Percentiles rank a stretch among this genome's conserved stretches.
phyloP scores from a whole-genome alignment of 30 jellyfish, hydroid and myxozoan species.

The Pelagia noctiluca region DNA sequence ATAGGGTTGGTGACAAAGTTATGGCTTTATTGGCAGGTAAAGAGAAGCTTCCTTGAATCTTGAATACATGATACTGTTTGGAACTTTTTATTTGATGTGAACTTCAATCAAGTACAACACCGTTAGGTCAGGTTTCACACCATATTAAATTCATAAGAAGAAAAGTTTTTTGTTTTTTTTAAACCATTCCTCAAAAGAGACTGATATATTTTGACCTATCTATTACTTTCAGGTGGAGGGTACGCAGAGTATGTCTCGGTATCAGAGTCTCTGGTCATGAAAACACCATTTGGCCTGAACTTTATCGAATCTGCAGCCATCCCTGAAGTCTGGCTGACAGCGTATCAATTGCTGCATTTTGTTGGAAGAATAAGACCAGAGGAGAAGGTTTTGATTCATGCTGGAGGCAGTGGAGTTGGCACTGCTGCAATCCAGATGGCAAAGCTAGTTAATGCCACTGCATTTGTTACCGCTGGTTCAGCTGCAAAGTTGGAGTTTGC shows the following conservation, averaged over 20 bases:
- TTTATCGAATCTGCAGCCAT: constrained; percentile 84
- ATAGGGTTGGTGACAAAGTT: constrained; percentile 88
- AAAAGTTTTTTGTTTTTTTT: too few relatives aligned
- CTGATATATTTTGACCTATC: too few relatives aligned
- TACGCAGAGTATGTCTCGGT: constrained; percentile 96
- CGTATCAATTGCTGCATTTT: constrained; percentile 85
- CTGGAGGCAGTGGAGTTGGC: constrained; percentile 99
- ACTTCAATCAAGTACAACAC: too few relatives aligned
- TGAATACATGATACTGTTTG: too few relatives aligned
- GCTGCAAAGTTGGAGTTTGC: constrained; percentile 80
- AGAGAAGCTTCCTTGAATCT: too few relatives aligned
- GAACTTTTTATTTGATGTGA: too few relatives aligned
- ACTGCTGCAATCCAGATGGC: constrained; percentile 96
- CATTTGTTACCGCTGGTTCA: constrained; percentile 94
- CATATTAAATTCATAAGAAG: too few relatives aligned
- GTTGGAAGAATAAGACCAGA: constrained; percentile 72
- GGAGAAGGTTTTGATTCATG: constrained; percentile 89
- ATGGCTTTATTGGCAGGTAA: constrained; percentile 96
- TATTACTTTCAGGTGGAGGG: constrained; percentile 82
- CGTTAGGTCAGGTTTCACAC: too few relatives aligned
- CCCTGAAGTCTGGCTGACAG: constrained; percentile 96
- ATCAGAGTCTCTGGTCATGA: constrained; percentile 70
- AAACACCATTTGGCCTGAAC: constrained; percentile 76
- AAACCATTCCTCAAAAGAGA: too few relatives aligned
- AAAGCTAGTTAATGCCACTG: constrained; percentile 62